Percentiles rank a stretch among this genome's conserved stretches.
Evolutionary conservation across 1,140 invertebrate species (phyloP).

Genomic region (Musca domestica): DNA sequence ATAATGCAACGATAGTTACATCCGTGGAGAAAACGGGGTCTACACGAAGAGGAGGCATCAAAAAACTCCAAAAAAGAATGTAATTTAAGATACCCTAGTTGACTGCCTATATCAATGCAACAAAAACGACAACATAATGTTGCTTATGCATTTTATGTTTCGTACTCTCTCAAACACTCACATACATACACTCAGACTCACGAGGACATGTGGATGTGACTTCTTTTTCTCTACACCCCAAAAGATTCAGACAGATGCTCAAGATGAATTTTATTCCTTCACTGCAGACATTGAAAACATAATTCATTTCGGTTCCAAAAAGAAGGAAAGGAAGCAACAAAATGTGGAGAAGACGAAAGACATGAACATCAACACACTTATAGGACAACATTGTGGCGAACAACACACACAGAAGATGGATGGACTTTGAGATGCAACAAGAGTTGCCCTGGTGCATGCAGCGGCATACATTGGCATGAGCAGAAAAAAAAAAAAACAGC

Average conservation of each 20-base stretch:
- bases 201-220: background rate
- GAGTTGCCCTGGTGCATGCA: background rate
- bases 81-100: no score
- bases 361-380: no score
- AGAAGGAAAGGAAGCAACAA: background rate
- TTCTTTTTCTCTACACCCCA: background rate
- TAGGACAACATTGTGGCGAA: no score
- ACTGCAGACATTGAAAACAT: conserved; percentile 3
- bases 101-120: no score
- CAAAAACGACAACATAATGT: no score
- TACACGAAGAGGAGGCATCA: no score
- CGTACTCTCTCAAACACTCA: background rate
- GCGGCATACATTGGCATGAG: background rate
- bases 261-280: background rate
- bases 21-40: no score
- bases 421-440: background rate
- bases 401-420: background rate
- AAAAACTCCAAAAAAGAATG: no score
- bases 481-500: no score
- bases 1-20: no score
- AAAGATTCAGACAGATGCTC: conserved; percentile 1
- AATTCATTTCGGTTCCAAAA: background rate
- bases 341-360: background rate
- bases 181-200: background rate
- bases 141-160: background rate